Conservation (phyloP, 1,140 invertebrate genomes). For the Ips typographus region DNA sequence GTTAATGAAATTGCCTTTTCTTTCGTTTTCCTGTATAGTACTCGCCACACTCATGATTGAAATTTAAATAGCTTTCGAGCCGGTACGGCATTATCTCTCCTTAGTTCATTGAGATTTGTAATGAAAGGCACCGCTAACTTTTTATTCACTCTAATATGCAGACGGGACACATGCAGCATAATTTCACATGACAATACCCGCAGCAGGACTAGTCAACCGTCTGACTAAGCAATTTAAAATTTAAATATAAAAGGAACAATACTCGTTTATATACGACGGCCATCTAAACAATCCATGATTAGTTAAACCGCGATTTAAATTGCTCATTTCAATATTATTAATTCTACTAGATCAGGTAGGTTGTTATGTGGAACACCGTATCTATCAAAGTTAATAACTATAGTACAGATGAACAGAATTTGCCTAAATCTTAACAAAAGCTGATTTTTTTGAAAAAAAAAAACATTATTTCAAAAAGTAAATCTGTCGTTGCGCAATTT, state of each 20-base stretch:
- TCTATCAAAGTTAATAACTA: too few relatives aligned
- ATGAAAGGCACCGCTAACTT: slow-evolving; percentile 10
- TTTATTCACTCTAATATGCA: slow-evolving; percentile 14
- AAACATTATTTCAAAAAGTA: too few relatives aligned
- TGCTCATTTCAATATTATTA: slow-evolving; percentile 3
- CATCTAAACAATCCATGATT: not conserved
- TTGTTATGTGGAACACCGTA: too few relatives aligned
- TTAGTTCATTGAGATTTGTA: slow-evolving; percentile 17
- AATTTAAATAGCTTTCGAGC: slow-evolving; percentile 1
- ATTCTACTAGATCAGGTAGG: too few relatives aligned
- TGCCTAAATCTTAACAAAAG: too few relatives aligned
- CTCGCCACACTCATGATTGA: not conserved
- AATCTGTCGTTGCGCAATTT: too few relatives aligned
- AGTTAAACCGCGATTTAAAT: slow-evolving; percentile 11
- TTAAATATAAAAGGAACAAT: slow-evolving; percentile 21
- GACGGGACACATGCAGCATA: slow-evolving; percentile 17
- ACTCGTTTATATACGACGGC: slow-evolving; percentile 5
- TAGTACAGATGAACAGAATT: too few relatives aligned
- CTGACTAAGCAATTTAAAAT: slow-evolving; percentile 22
- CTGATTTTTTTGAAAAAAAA: too few relatives aligned
- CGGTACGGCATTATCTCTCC: too few relatives aligned
- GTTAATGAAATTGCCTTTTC: too few relatives aligned
- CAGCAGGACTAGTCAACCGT: slow-evolving; percentile 13
- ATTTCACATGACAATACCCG: slow-evolving; percentile 15
- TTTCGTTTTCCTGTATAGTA: too few relatives aligned